A percentile compares a stretch with the other conserved stretches of the same genome.
Evolutionary conservation across 2,797 vertebrate genomes (phyloP).

Genomic region (Channa striata): DNA sequence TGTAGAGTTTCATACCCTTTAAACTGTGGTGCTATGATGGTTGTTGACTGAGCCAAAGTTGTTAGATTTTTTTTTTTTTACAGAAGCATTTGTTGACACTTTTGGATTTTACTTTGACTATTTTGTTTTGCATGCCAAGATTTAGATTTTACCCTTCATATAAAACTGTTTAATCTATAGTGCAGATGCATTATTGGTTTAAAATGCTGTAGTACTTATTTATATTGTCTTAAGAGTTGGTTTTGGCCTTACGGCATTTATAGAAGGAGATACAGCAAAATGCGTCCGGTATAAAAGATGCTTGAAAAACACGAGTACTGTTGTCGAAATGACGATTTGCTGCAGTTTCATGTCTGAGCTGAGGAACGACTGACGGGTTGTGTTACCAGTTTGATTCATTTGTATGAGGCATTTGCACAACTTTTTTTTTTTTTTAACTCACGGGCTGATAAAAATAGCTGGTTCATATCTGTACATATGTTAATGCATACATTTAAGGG

Average conservation of each 20-base stretch:
- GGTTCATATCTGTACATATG: constrained; percentile 28
- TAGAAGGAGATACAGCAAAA: constrained; percentile 40
- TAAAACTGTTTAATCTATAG: constrained; percentile 43
- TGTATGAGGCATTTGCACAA: constrained; percentile 65
- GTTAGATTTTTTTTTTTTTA: constrained; percentile 2
- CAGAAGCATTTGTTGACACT: constrained; percentile 8
- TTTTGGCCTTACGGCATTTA: constrained; percentile 62
- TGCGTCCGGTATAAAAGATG: constrained; percentile 37
- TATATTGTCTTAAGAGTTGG: constrained; percentile 49
- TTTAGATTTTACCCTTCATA: constrained; percentile 39
- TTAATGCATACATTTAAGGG: constrained; percentile 26
- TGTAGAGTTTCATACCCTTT: constrained; percentile 47
- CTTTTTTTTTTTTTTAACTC: constrained; percentile 56
- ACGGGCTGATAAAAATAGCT: constrained; percentile 15
- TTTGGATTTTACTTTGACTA: constrained; percentile 30
- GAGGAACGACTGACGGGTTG: constrained; percentile 12
- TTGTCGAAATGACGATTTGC: constrained; percentile 44
- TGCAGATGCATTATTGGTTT: constrained; percentile 10
- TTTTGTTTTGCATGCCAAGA: constrained; percentile 65
- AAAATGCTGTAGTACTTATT: constrained; percentile 11
- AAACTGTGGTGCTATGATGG: constrained; percentile 61
- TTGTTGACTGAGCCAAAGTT: constrained; percentile 64
- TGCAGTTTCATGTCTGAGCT: constrained; percentile 33
- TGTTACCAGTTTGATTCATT: constrained; percentile 27
- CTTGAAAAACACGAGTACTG: constrained; percentile 52